These are phyloP conservation scores for Melanotaenia maccullochi DNA, from an alignment of 2,797 vertebrate species.

Conservation along the genomic window DNA sequence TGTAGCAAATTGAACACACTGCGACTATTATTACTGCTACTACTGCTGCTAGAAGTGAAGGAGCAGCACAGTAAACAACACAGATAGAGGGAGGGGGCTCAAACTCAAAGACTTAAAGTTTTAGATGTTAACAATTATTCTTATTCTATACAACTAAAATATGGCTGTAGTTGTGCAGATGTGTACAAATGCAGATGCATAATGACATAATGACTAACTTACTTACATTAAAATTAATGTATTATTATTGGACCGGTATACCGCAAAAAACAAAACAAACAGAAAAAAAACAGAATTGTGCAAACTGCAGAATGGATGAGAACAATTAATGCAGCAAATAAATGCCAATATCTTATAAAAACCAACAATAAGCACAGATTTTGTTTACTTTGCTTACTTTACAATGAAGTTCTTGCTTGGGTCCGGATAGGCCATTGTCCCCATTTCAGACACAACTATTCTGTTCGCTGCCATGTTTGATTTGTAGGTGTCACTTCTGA, in stretches of 20 bases:
- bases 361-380: not conserved
- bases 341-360: not conserved
- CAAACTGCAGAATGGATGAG: too few relatives aligned
- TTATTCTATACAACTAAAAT: not conserved
- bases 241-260: too few relatives aligned
- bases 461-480: conserved; percentile 90
- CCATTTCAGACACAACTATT: conserved; percentile 97
- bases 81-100: not conserved
- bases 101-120: too few relatives aligned
- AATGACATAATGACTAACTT: not conserved
- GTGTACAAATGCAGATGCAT: not conserved
- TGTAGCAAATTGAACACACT: too few relatives aligned
- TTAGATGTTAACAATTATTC: not conserved
- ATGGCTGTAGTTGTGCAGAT: not conserved
- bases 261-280: too few relatives aligned
- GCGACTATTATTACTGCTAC: too few relatives aligned
- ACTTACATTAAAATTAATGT: not conserved
- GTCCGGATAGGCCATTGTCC: conserved; percentile 96
- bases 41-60: not conserved
- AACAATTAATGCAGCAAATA: not conserved
- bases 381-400: conserved; percentile 84
- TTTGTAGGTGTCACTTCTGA: conserved; percentile 90
- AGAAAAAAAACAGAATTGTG: too few relatives aligned
- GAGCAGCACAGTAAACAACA: not conserved
- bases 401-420: conserved; percentile 94